Base-by-base conservation (phyloP, 1,140 invertebrate species). In the Rhagoletis zephyria region DNA sequence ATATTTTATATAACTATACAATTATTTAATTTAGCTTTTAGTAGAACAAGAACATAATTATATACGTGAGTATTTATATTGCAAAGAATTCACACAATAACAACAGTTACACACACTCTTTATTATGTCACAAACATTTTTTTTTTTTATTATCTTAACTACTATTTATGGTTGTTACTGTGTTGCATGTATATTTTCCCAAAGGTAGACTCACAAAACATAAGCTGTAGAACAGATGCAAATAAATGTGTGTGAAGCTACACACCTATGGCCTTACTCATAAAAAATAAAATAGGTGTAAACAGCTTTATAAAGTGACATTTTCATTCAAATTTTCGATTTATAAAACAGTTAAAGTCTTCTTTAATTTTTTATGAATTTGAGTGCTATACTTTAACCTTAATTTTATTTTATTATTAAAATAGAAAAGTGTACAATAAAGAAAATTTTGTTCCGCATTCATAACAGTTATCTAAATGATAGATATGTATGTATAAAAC, bases 51-150 rank as follows among this genome's bases (percentile, higher is more conserved):
- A 45, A 74, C 40, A 74, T 74, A 70, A 42, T 45, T 70, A 74
- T 74, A 30, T 45, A 56, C 10, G 30, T 30, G 30, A 30, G 61
- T 70, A 45, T 45, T 4, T 74, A 74, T 74, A 42, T 74, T 74
- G 40, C 64, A 6, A 45, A 48, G 42, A 14, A 48, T 16, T 16
- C 45, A 74, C 67, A 48, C 67, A n/a, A 74, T 74, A 10, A 74
- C 40, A 74, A 74, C 67, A 67, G 7, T 10, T 67, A 74, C 67
- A 74, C 67, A 74, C 67, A 74, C 67, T 74, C 40, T 74, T 74
- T 74, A 74, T 74, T 48, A 74, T 74, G 67, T 74, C 67, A 74
- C 67, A 74, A 67, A 42, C 19, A 67, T 56, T 56, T 56, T 56
- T 56, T 5, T 56, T 56, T 56, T 56, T 7, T 67, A 67, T 16